A percentile compares a stretch with the other conserved stretches of the same genome.
phyloP scores from a whole-genome alignment of 2,888 invertebrate species.

The Argynnis bischoffii region DNA sequence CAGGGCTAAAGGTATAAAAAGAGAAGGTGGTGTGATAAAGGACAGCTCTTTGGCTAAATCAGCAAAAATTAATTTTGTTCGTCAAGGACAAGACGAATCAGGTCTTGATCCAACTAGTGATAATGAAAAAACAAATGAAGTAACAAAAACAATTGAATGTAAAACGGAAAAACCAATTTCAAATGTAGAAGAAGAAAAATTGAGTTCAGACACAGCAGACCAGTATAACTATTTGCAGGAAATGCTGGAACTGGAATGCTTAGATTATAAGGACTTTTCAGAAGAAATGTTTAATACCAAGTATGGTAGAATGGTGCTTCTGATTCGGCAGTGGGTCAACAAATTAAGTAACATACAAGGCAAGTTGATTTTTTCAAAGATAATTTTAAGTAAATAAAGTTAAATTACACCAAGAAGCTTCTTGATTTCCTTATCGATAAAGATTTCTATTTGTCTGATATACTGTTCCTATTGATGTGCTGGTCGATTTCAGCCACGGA shows the following conservation, averaged over 20 bases:
- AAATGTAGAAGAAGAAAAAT: constrained; percentile 13
- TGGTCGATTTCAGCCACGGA: too few relatives aligned
- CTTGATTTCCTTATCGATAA: too few relatives aligned
- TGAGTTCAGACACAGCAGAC: constrained; percentile 22
- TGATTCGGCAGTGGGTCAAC: constrained; percentile 66
- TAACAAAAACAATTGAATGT: neutral
- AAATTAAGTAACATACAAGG: constrained; percentile 65
- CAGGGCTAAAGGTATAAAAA: constrained; percentile 70
- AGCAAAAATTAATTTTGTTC: constrained; percentile 60
- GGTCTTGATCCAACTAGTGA: constrained; percentile 34
- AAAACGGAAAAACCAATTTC: constrained; percentile 16
- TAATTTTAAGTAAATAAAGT: neutral
- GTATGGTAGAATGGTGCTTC: constrained; percentile 63
- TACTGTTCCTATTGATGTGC: too few relatives aligned
- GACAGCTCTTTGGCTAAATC: constrained; percentile 50
- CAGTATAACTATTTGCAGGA: constrained; percentile 56
- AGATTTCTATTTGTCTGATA: too few relatives aligned
- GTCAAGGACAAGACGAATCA: constrained; percentile 47
- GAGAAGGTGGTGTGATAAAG: constrained; percentile 59
- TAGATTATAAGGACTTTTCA: constrained; percentile 53
- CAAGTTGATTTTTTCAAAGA: constrained; percentile 43
- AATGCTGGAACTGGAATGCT: constrained; percentile 53
- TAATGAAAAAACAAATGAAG: constrained; percentile 15
- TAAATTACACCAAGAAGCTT: too few relatives aligned
- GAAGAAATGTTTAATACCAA: constrained; percentile 62